Evolutionary conservation across 2,888 invertebrate species (phyloP).

Genomic region (Lepidonotus clava): DNA sequence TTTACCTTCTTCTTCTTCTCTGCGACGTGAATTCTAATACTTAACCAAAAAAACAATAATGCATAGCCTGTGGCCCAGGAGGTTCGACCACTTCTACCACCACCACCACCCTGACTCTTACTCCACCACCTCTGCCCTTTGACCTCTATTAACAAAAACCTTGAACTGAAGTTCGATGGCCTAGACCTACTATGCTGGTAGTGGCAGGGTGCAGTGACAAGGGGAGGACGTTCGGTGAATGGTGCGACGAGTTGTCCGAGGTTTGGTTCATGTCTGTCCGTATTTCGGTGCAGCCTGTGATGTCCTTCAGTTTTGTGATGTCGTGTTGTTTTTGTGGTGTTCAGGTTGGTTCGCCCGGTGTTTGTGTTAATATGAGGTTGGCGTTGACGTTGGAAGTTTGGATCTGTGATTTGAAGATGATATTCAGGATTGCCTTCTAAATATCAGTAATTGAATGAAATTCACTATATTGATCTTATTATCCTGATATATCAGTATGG

Average conservation of each 20-base stretch:
- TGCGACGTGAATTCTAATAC: neutral
- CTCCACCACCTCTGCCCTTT: neutral
- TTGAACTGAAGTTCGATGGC: neutral
- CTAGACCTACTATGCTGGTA: neutral
- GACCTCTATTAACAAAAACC: neutral
- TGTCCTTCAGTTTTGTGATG: neutral
- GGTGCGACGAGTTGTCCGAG: neutral
- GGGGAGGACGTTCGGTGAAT: neutral
- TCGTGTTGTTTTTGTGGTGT: neutral
- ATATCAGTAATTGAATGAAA: too few species aligned
- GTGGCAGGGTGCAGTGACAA: neutral
- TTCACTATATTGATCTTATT: too few species aligned
- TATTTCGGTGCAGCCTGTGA: neutral
- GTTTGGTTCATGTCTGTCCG: neutral
- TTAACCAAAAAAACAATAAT: neutral
- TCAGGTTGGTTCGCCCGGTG: neutral
- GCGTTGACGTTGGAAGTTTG: too few species aligned
- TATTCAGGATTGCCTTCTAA: too few species aligned
- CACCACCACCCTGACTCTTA: neutral
- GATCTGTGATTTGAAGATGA: too few species aligned
- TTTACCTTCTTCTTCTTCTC: constrained; percentile 58
- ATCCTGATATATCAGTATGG: too few species aligned
- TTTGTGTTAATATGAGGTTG: too few species aligned
- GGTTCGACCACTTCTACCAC: neutral
- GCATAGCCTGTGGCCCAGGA: constrained; percentile 37